Evolutionary conservation across 2,113 vertebrate genomes (phyloP), one percentile per base, ranked within the genome.

Genomic region (Astur gentilis): DNA sequence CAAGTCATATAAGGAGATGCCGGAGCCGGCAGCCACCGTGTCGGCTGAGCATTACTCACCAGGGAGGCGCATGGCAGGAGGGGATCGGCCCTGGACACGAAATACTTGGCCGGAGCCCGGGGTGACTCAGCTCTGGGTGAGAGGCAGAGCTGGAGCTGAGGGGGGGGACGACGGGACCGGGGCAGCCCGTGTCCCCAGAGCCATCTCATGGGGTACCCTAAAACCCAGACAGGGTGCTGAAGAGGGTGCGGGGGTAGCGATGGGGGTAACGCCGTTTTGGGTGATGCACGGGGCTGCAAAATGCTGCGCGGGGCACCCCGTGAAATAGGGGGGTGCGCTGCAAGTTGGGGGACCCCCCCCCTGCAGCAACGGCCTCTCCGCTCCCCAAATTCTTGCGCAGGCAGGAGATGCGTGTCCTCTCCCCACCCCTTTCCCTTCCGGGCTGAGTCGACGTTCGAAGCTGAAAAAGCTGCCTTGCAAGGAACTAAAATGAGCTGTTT

Each of bases 1-100:
- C 36, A 23, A 49, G 96, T 96, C 97, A 96, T 96, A 96, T 95
- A 95, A 92, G 89, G 89, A 97, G 97, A 97, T 95, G 95, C 54
- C 5, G 88, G 96, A 92, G 72, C 80, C 34, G 78, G 81, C 61
- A 22, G 69, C 87, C 47, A 36, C 55, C 10, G 66, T 26, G 58
- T 25, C 32, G 73, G 75, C 88, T 90, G 96, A 96, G 78, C 81
- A 85, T 98, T 97, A 97, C 96, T 98, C 98, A 98, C 73, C 19
- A 27, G 89, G 87, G 54, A 94, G 94, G 93, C 81, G 32, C 66
- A 95, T 12, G 71, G 57, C 52, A 44, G 57, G 69, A 75, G 45
- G 58, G 91, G 64, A 54, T 66, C 25, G 9, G 79, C 93, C 80
- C 76, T 5, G 45, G 76, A 45, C 76, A 50, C 10, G n/a, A 25